These are phyloP conservation scores for Parotocinclus haroldoi DNA, from an alignment of 2,797 vertebrate genomes.

Conservation along the genomic window DNA sequence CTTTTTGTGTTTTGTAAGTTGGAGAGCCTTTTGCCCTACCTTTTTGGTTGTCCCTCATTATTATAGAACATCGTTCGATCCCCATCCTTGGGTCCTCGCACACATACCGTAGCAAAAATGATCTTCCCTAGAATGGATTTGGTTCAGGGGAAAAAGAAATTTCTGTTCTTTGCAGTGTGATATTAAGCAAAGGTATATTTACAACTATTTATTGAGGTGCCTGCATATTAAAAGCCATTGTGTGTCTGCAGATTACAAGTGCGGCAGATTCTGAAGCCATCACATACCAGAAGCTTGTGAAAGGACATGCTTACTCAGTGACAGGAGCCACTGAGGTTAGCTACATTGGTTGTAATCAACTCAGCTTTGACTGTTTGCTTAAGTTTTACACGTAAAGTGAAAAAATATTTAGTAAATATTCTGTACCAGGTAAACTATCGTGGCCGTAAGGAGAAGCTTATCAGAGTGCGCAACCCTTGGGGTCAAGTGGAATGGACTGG, in stretches of 20 bases:
- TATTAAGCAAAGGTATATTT: too few relatives aligned
- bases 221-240: slow-evolving; percentile 5
- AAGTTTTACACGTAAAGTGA: background rate
- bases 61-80: too few relatives aligned
- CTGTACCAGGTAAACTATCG: slow-evolving; percentile 64
- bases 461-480: slow-evolving; percentile 79
- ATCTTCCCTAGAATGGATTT: too few relatives aligned
- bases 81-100: too few relatives aligned
- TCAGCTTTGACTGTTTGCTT: background rate
- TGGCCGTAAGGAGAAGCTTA: slow-evolving; percentile 66
- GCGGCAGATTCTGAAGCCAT: slow-evolving; percentile 64
- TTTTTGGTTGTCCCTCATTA: too few relatives aligned
- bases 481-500: slow-evolving; percentile 80
- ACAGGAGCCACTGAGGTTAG: slow-evolving; percentile 68
- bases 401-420: background rate
- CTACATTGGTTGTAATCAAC: background rate
- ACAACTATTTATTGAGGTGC: too few relatives aligned
- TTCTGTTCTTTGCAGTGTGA: too few relatives aligned
- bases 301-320: slow-evolving; percentile 78
- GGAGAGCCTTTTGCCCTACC: too few relatives aligned
- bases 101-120: too few relatives aligned
- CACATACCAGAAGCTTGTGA: slow-evolving; percentile 70
- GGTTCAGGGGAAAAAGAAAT: too few relatives aligned
- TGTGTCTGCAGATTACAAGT: slow-evolving; percentile 63
- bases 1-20: too few relatives aligned